Percentiles rank a stretch among this genome's conserved stretches.
phyloP scores from a whole-genome alignment of 2,888 invertebrate genomes.

The Drosophila pullipes region DNA sequence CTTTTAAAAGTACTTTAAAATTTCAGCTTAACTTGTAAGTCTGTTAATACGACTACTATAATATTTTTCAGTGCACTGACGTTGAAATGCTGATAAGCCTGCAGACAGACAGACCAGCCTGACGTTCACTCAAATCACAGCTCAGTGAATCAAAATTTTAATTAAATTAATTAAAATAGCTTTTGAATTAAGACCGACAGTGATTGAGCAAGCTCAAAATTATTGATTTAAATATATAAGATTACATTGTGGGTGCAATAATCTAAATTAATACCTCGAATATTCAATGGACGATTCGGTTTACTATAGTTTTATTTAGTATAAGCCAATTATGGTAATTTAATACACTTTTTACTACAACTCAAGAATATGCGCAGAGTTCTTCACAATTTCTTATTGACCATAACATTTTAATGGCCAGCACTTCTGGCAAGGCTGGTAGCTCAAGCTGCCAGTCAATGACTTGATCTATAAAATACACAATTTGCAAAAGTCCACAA shows the following conservation, averaged over 20 bases:
- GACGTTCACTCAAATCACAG: not conserved
- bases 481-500: constrained; percentile 16
- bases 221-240: constrained; percentile 3
- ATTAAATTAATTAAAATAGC: constrained; percentile 49
- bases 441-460: constrained; percentile 4
- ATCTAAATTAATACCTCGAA: not conserved
- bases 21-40: not conserved
- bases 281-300: not conserved
- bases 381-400: constrained; percentile 28
- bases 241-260: not conserved
- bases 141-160: constrained; percentile 29
- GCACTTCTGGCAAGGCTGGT: constrained; percentile 1
- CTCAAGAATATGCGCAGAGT: not conserved
- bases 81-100: constrained; percentile 54
- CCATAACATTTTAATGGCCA: constrained; percentile 29
- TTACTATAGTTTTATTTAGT: not conserved
- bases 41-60: no score
- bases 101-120: constrained; percentile 24
- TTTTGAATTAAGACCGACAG: constrained; percentile 5
- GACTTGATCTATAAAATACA: constrained; percentile 6
- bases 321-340: not conserved
- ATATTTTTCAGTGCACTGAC: constrained; percentile 30
- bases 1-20: not conserved
- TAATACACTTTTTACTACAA: not conserved
- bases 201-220: constrained; percentile 28